Percentiles rank a stretch among this genome's conserved stretches.
phyloP scores from a whole-genome alignment of 1,140 invertebrate species.

The Diachasma alloeum region DNA sequence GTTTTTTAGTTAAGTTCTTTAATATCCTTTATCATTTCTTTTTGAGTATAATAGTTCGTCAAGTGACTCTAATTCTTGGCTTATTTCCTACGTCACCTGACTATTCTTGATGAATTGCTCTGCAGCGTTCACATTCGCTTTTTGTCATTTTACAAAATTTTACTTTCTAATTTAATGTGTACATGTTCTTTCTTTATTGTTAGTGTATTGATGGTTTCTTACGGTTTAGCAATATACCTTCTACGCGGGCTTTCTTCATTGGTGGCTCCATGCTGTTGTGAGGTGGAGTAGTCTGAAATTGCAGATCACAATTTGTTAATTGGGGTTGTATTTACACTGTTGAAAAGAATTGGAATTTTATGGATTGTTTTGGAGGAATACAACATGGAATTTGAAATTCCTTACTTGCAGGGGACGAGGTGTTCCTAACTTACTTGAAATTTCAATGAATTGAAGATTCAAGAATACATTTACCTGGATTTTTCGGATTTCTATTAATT shows the following conservation, averaged over 20 bases:
- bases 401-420: too few species aligned
- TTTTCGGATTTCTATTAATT: too few species aligned
- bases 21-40: conserved; percentile 37
- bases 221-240: conserved; percentile 61
- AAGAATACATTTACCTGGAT: too few species aligned
- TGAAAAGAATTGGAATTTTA: too few species aligned
- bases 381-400: not conserved
- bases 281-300: conserved; percentile 41
- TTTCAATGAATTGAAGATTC: too few species aligned
- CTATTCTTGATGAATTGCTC: conserved; percentile 3
- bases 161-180: conserved; percentile 6
- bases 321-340: too few species aligned
- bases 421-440: too few species aligned
- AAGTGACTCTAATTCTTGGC: conserved; percentile 12
- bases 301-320: conserved; percentile 10
- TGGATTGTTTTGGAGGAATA: not conserved
- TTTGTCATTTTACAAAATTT: conserved; percentile 5
- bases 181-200: not conserved
- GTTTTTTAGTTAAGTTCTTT: conserved; percentile 35
- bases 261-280: conserved; percentile 51
- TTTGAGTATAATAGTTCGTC: not conserved
- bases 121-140: not conserved
- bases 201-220: conserved; percentile 44
- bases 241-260: conserved; percentile 53
- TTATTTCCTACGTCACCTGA: not conserved